Evolutionary conservation across 2,113 vertebrate species (phyloP), one percentile per base, ranked within the genome.

Genomic region (Prietella phreatophila): DNA sequence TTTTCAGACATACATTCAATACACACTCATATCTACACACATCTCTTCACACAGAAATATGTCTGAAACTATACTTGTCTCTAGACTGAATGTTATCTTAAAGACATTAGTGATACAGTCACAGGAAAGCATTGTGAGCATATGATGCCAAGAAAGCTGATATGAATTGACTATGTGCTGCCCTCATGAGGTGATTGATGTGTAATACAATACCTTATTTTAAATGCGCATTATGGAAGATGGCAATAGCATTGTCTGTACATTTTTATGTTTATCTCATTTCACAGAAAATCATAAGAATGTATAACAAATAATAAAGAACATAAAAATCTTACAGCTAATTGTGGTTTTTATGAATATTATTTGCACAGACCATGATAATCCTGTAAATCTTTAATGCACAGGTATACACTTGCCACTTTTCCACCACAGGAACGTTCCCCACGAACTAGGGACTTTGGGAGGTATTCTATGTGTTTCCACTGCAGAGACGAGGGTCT

Each of bases 151-250:
- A 0, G 20, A 20, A 65, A 36, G 63, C 47, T 19, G 25, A 30
- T 22, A 50, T 30, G 27, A 50, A 63, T 73, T 86, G 63, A 88
- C 67, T 89, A 91, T 92, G 73, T 94, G 91, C 91, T 93, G 92
- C 93, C 94, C 65, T 91, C 55, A 55, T 81, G 87, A 93, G 95
- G 93, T 14, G 42, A 36, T 7, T 6, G 17, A 55, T 19, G 53
- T 30, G 39, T 56, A 83, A 33, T 84, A 53, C 69, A 25, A 2
- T 60, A 11, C 17, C 36, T 61, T 36, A 36, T 58, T 60, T 56
- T 82, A 61, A 82, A 82, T 39, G 19, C 55, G 25, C 19, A 25
- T 60, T 13, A 22, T 30, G 42, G 20, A 78, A 78, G 42, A 15
- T 78, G 3, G 19, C 8, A 39, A 42, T 36, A 39, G 69, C 33